A percentile compares a stretch with the other conserved stretches of the same genome.
Evolutionary conservation across 2,113 vertebrate genomes (phyloP).

Genomic region (Chloropsis hardwickii): DNA sequence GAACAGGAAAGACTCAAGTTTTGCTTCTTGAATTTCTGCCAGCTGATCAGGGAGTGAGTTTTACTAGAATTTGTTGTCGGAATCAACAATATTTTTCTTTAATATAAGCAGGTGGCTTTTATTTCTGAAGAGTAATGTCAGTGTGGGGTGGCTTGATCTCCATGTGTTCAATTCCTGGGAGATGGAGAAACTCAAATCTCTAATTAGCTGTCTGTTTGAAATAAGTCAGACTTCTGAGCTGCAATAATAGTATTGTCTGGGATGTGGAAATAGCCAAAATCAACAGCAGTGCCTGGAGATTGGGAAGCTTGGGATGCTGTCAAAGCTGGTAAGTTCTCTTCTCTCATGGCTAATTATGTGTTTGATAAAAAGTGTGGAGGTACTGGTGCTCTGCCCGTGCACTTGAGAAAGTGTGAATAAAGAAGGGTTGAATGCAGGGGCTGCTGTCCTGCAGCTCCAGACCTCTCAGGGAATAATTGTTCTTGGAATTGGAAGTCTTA

Average conservation of each 20-base stretch:
- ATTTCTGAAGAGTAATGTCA: background rate
- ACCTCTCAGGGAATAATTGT: background rate
- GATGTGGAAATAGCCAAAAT: background rate
- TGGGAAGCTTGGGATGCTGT: background rate
- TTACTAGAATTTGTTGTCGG: background rate
- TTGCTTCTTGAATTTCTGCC: background rate
- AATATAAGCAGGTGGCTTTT: background rate
- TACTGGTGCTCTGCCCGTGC: background rate
- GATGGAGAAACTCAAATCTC: background rate
- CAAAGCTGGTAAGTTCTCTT: background rate
- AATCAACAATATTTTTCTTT: background rate
- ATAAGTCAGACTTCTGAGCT: background rate
- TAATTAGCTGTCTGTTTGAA: background rate
- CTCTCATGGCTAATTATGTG: background rate
- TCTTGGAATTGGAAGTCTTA: background rate
- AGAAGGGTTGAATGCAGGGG: background rate
- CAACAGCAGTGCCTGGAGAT: background rate
- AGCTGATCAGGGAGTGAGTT: background rate
- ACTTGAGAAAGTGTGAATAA: background rate
- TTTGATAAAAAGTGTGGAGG: background rate
- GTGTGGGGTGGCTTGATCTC: background rate
- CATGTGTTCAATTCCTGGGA: accelerated
- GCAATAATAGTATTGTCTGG: background rate
- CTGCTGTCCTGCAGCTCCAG: background rate
- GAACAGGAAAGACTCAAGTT: background rate